phyloP scores from a whole-genome alignment of 2,888 invertebrate genomes.

The Ommatoiulus sabulosus region DNA sequence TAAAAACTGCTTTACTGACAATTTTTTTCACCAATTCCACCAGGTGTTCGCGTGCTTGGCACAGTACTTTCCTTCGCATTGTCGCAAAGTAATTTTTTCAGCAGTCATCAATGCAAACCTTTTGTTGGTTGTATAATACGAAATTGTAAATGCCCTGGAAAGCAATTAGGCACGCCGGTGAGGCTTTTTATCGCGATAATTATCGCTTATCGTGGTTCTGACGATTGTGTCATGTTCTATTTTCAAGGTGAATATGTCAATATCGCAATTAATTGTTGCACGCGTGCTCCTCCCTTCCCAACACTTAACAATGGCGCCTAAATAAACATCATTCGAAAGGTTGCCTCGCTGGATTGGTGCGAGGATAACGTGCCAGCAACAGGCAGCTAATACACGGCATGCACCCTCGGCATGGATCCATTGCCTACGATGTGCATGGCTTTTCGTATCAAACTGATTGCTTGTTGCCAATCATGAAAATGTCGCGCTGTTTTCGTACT shows the following conservation, averaged over 20 bases:
- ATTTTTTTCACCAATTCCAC: neutral
- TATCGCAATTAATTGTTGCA: constrained; percentile 24
- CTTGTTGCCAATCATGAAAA: neutral
- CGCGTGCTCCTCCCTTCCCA: neutral
- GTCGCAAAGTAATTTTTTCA: neutral
- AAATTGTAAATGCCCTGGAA: neutral
- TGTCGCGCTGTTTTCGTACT: neutral
- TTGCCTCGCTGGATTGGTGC: neutral
- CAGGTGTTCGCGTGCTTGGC: neutral
- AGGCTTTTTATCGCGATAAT: constrained; percentile 11
- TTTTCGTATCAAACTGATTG: neutral
- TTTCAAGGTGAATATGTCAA: constrained; percentile 40
- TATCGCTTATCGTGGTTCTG: constrained; percentile 25
- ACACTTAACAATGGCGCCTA: neutral
- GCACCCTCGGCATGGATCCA: neutral
- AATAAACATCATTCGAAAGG: neutral
- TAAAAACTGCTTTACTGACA: neutral
- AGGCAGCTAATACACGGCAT: neutral
- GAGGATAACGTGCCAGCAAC: neutral
- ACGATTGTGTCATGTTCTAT: neutral
- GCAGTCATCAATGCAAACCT: neutral
- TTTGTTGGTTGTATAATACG: constrained; percentile 6
- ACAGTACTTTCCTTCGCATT: neutral
- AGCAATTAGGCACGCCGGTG: neutral
- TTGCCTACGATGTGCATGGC: neutral